Conservation (phyloP, 2,113 vertebrate species). For the Lutjanus erythropterus region DNA sequence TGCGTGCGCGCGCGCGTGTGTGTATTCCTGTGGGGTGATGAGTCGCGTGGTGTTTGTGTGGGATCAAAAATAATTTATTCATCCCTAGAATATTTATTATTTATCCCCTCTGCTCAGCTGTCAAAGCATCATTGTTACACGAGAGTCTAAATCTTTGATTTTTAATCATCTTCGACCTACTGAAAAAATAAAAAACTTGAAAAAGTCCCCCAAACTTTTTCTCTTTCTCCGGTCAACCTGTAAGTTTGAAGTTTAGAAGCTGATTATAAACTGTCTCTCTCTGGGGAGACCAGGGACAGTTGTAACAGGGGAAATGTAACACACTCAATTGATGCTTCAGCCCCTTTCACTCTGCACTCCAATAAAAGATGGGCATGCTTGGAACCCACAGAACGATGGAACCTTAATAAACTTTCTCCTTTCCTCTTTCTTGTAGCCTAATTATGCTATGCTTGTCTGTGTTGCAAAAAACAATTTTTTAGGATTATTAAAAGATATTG, state of each 20-base stretch:
- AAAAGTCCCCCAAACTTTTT: background rate
- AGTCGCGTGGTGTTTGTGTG: slow-evolving; percentile 25
- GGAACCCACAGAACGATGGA: no score
- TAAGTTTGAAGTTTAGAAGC: background rate
- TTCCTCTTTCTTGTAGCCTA: no score
- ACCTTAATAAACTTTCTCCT: no score
- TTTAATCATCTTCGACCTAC: slow-evolving; percentile 4
- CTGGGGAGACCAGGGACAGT: no score
- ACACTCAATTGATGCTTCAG: no score
- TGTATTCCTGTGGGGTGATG: background rate
- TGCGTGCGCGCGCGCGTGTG: background rate
- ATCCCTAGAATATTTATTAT: slow-evolving; percentile 53
- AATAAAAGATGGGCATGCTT: no score
- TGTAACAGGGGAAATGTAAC: no score
- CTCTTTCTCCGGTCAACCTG: background rate
- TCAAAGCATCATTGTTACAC: slow-evolving; percentile 27
- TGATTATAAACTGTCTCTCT: no score
- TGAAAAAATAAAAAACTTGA: background rate
- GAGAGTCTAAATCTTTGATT: slow-evolving; percentile 14
- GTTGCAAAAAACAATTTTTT: no score
- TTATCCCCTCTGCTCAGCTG: slow-evolving; percentile 34
- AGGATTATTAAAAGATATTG: no score
- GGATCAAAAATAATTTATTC: slow-evolving; percentile 47
- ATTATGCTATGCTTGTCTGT: no score
- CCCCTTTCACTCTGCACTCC: no score